phyloP scores from a whole-genome alignment of 2,888 invertebrate genomes.

The Andrena praecox region DNA sequence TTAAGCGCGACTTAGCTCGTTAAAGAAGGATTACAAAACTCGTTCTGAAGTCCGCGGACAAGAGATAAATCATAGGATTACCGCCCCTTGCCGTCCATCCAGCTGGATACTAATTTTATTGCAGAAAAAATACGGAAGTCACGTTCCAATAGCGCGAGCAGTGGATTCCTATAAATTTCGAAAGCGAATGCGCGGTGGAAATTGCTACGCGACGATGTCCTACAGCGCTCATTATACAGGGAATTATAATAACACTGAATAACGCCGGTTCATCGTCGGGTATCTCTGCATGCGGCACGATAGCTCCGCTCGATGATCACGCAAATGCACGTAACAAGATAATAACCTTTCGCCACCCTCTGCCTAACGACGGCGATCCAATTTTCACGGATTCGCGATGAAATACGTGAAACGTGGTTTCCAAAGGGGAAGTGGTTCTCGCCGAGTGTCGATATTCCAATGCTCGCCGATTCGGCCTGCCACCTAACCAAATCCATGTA shows the following conservation, averaged over 20 bases:
- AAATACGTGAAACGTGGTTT: constrained; percentile 38
- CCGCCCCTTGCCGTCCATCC: not conserved
- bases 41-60: constrained; percentile 30
- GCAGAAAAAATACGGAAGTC: no score
- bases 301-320: constrained; percentile 37
- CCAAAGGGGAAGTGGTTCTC: not conserved
- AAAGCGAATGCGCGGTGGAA: no score
- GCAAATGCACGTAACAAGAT: constrained; percentile 40
- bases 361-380: constrained; percentile 36
- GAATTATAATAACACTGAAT: not conserved
- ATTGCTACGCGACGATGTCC: no score
- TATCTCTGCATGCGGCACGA: constrained; percentile 11
- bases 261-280: constrained; percentile 16
- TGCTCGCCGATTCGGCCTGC: constrained; percentile 13
- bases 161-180: no score
- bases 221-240: no score
- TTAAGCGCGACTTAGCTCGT: constrained; percentile 34
- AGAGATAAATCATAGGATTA: constrained; percentile 18
- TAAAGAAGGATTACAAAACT: constrained; percentile 44
- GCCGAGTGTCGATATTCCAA: constrained; percentile 15
- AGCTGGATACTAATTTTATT: no score
- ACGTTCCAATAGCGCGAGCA: no score
- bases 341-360: constrained; percentile 36
- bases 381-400: constrained; percentile 48
- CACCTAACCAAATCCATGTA: constrained; percentile 21